phyloP scores from a whole-genome alignment of 2,888 invertebrate species.

The Euphydryas editha region DNA sequence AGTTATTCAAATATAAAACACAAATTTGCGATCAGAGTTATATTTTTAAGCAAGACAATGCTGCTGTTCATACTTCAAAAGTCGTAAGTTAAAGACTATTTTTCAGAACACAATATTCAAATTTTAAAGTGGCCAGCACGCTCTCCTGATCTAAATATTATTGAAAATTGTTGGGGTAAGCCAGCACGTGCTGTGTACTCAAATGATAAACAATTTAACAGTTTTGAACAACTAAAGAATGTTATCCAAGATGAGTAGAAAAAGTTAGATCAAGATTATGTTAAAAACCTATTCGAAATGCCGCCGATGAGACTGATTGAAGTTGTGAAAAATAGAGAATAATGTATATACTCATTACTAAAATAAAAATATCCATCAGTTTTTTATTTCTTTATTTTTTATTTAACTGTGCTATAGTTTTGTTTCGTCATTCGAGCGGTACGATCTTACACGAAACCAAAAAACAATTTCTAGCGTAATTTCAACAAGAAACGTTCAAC shows the following conservation, averaged over 20 bases:
- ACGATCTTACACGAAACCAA: not conserved
- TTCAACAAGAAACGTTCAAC: no score
- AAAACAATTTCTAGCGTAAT: no score
- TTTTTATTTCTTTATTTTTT: no score
- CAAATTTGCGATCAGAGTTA: not conserved
- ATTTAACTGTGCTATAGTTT: not conserved
- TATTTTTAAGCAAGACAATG: not conserved
- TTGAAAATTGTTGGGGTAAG: not conserved
- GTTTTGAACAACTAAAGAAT: not conserved
- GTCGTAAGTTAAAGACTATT: not conserved
- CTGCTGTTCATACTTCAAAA: not conserved
- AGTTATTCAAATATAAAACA: no score
- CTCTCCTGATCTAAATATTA: not conserved
- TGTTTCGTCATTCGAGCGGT: not conserved
- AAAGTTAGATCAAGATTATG: not conserved
- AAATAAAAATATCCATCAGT: not conserved
- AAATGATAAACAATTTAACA: conserved; percentile 6
- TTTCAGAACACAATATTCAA: no score
- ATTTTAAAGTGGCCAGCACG: no score
- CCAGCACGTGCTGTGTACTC: not conserved
- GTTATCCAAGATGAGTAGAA: not conserved
- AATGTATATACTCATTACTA: not conserved
- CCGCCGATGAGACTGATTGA: not conserved
- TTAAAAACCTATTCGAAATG: not conserved
- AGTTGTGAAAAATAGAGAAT: not conserved